Percentiles rank a stretch among this genome's conserved stretches.
These are phyloP conservation scores for Thunnus albacares DNA, from an alignment of 2,797 vertebrate species.

Conservation along the genomic window DNA sequence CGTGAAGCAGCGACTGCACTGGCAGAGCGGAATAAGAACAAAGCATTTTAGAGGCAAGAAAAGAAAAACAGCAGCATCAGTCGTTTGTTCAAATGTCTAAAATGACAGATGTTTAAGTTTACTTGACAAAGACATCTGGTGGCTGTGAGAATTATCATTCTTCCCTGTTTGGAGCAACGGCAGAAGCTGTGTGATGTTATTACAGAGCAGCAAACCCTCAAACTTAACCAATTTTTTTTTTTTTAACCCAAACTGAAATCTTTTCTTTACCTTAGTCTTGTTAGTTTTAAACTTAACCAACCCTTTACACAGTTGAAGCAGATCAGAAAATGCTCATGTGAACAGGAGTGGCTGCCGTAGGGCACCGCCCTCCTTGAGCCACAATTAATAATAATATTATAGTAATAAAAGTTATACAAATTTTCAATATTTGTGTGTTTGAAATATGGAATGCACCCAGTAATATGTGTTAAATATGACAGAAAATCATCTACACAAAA, in stretches of 20 bases:
- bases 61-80: constrained; percentile 7
- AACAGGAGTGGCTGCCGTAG: no score
- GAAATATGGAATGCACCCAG: no score
- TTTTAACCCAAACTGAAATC: background rate
- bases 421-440: no score
- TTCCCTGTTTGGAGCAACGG: background rate
- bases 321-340: no score
- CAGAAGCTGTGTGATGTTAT: background rate
- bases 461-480: no score
- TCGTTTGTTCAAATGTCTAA: constrained; percentile 27
- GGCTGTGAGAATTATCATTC: background rate
- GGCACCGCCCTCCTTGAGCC: no score
- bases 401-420: no score
- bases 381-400: no score
- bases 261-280: no score
- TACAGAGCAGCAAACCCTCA: background rate
- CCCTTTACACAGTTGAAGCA: no score
- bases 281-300: no score
- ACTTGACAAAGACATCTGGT: background rate
- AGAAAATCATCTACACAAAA: no score
- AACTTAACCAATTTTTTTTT: background rate
- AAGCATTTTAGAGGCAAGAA: background rate
- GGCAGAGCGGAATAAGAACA: constrained; percentile 19
- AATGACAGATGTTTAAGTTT: background rate
- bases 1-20: background rate